These are phyloP conservation scores for Capromys pilorides DNA, from an alignment of 2,797 vertebrate species.

Conservation along the genomic window DNA sequence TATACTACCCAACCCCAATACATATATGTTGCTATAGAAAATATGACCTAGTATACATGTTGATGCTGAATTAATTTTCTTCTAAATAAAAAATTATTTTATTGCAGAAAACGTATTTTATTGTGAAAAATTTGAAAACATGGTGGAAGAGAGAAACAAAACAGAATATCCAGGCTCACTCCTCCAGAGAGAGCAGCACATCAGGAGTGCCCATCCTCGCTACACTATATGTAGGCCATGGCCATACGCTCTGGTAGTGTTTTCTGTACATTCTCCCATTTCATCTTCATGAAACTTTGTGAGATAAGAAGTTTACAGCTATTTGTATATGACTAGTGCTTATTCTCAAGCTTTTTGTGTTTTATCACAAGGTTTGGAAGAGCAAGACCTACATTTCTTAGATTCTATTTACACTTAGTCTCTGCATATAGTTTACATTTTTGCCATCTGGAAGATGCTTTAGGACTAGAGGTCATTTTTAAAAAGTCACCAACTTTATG, in stretches of 20 bases:
- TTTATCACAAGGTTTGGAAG: not conserved
- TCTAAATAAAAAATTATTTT: constrained; percentile 22
- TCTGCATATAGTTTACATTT: not conserved
- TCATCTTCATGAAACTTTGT: not conserved
- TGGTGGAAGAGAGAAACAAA: not conserved
- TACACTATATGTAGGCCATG: not conserved
- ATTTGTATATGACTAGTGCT: not conserved
- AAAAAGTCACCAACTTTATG: not conserved
- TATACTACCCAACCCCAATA: not conserved
- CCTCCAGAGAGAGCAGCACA: not conserved
- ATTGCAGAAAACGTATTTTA: not conserved
- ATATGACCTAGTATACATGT: not conserved
- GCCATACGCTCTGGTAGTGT: not conserved
- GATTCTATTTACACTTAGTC: not conserved
- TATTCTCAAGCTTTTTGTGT: not conserved
- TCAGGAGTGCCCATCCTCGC: not conserved
- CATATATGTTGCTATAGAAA: not conserved
- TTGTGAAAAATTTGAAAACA: not conserved
- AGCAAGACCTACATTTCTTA: not conserved
- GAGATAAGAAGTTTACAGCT: not conserved
- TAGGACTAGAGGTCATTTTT: not conserved
- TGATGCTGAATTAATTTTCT: not conserved
- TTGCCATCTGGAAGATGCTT: not conserved
- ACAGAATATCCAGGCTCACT: not conserved
- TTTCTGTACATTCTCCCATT: not conserved